Percentiles rank a stretch among this genome's conserved stretches.
These are phyloP conservation scores for Speoplatyrhinus poulsoni DNA, from an alignment of 2,113 vertebrate species.

Conservation along the genomic window DNA sequence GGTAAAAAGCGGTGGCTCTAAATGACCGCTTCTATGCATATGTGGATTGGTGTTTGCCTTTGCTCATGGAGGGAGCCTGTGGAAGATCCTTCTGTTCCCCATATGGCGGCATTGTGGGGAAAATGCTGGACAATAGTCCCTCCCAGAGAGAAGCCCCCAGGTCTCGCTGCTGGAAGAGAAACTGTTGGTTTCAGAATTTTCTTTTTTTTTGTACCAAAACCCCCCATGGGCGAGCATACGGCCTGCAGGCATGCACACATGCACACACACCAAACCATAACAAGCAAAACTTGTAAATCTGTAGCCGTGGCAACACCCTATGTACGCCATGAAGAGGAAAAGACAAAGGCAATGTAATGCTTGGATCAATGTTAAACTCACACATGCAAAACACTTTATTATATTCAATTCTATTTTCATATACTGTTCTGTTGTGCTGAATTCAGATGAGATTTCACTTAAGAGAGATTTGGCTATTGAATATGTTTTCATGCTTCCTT, in stretches of 20 bases:
- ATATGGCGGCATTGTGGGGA: slow-evolving; percentile 89
- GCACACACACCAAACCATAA: slow-evolving; percentile 22
- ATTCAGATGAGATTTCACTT: too few relatives aligned
- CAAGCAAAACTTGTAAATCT: slow-evolving; percentile 15
- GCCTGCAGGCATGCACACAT: slow-evolving; percentile 47
- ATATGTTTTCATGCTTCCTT: too few relatives aligned
- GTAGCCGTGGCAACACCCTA: background rate
- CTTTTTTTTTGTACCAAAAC: slow-evolving; percentile 47
- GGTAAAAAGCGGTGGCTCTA: slow-evolving; percentile 74
- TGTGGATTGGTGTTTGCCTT: slow-evolving; percentile 81
- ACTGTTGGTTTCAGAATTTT: slow-evolving; percentile 81
- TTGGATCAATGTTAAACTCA: too few relatives aligned
- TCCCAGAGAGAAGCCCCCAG: slow-evolving; percentile 63
- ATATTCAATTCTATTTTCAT: too few relatives aligned
- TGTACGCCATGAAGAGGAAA: too few relatives aligned
- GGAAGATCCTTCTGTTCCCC: slow-evolving; percentile 88
- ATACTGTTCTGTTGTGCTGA: too few relatives aligned
- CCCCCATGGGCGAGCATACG: slow-evolving; percentile 57
- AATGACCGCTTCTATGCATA: slow-evolving; percentile 75
- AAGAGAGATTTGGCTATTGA: too few relatives aligned
- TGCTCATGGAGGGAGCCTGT: slow-evolving; percentile 76
- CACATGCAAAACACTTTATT: too few relatives aligned
- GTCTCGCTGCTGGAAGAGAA: slow-evolving; percentile 79
- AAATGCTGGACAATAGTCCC: slow-evolving; percentile 81
- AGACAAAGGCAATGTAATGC: too few relatives aligned